Conservation (phyloP, 1,140 invertebrate species). For the Saccostrea cuccullata region DNA sequence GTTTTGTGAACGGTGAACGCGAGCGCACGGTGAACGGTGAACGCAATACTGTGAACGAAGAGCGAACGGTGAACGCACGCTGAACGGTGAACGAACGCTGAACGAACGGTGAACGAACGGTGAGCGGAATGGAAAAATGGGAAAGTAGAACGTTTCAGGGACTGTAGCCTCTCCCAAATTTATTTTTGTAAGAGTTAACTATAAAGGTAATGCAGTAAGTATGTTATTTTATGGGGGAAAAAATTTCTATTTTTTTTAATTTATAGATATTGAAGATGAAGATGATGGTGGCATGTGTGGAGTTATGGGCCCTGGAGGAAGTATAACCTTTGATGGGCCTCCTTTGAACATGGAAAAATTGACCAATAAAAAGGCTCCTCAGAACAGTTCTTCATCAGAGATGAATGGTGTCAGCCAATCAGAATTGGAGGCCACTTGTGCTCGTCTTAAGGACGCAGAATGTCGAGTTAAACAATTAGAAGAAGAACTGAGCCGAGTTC, state of each 20-base stretch:
- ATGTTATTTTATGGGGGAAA: no score
- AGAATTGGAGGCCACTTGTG: neutral
- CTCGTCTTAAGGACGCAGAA: slow-evolving; percentile 56
- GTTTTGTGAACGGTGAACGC: no score
- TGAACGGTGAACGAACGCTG: no score
- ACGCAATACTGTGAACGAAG: no score
- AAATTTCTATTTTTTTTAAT: neutral
- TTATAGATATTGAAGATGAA: slow-evolving; percentile 27
- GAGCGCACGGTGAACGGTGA: no score
- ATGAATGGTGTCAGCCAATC: slow-evolving; percentile 44
- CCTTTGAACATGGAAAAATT: neutral
- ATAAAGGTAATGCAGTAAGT: no score
- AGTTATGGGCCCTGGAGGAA: neutral
- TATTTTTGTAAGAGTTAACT: no score
- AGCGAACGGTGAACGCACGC: no score
- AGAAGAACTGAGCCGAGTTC: slow-evolving; percentile 64
- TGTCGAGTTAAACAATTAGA: slow-evolving; percentile 54
- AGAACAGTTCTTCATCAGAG: neutral
- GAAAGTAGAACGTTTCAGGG: no score
- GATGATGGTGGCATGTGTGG: neutral
- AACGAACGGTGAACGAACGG: no score
- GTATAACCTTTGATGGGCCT: neutral
- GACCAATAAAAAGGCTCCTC: neutral
- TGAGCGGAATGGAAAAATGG: no score
- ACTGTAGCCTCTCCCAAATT: no score